Evolutionary conservation across 2,113 vertebrate species (phyloP).

Genomic region (Cyprinodon tularosa): DNA sequence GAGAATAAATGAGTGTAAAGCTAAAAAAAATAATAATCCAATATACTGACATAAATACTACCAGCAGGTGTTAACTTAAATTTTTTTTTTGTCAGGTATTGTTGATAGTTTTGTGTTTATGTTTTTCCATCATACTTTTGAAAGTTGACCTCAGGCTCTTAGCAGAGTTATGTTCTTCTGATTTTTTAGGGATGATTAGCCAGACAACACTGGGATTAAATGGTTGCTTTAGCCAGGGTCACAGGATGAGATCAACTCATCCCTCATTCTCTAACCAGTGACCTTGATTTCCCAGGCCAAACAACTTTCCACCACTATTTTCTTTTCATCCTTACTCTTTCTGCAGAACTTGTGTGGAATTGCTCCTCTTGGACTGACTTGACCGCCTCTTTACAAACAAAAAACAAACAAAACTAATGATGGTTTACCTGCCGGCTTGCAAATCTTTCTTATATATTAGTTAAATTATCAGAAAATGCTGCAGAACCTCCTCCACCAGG

Average conservation of each 20-base stretch:
- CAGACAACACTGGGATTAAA: neutral
- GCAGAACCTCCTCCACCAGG: constrained; percentile 31
- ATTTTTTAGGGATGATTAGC: neutral
- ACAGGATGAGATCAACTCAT: neutral
- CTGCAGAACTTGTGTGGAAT: neutral
- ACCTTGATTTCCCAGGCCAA: neutral
- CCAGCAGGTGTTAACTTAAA: too few relatives aligned
- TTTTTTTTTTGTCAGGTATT: too few relatives aligned
- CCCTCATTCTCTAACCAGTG: neutral
- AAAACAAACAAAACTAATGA: neutral
- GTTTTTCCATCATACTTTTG: too few relatives aligned
- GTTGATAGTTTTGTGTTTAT: too few relatives aligned
- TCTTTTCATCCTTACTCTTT: too few relatives aligned
- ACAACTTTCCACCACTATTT: neutral
- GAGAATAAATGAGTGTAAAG: neutral
- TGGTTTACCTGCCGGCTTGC: neutral
- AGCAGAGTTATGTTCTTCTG: too few relatives aligned
- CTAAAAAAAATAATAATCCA: neutral
- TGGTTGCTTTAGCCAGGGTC: neutral
- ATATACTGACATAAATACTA: neutral
- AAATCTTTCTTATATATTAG: constrained; percentile 13
- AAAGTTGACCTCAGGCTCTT: too few relatives aligned
- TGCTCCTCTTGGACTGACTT: neutral
- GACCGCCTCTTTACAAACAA: neutral
- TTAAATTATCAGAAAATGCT: constrained; percentile 21